A percentile compares a stretch with the other conserved stretches of the same genome.
Evolutionary conservation across 2,888 invertebrate genomes (phyloP).

Genomic region (Tipula unca): DNA sequence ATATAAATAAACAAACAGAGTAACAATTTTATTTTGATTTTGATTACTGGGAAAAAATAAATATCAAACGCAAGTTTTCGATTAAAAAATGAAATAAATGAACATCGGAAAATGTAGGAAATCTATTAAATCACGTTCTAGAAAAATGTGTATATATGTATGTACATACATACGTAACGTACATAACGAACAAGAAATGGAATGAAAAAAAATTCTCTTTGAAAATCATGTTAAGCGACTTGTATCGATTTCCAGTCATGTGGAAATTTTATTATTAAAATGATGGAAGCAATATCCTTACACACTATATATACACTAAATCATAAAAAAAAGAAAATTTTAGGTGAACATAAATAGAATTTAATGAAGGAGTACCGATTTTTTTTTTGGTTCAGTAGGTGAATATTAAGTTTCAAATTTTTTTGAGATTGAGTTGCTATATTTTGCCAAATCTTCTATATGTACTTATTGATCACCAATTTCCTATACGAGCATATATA

Average conservation of each 20-base stretch:
- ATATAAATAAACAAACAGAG: background rate
- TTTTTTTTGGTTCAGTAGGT: background rate
- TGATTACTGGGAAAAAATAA: background rate
- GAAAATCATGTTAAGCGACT: background rate
- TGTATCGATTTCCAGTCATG: slow-evolving; percentile 1
- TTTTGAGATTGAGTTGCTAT: background rate
- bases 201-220: background rate
- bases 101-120: background rate
- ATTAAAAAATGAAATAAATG: background rate
- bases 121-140: background rate
- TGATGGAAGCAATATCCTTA: background rate
- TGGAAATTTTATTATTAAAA: background rate
- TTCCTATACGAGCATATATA: background rate
- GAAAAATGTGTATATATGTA: background rate
- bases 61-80: background rate
- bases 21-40: background rate
- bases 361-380: background rate
- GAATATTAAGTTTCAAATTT: slow-evolving; percentile 1
- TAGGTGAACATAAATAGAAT: slow-evolving; percentile 8
- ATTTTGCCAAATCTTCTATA: background rate
- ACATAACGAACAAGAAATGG: background rate
- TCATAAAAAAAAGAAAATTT: background rate
- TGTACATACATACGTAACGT: too few relatives aligned
- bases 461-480: background rate
- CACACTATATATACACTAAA: background rate